phyloP scores from a whole-genome alignment of 2,888 invertebrate species.

The Invenusta paracnida region DNA sequence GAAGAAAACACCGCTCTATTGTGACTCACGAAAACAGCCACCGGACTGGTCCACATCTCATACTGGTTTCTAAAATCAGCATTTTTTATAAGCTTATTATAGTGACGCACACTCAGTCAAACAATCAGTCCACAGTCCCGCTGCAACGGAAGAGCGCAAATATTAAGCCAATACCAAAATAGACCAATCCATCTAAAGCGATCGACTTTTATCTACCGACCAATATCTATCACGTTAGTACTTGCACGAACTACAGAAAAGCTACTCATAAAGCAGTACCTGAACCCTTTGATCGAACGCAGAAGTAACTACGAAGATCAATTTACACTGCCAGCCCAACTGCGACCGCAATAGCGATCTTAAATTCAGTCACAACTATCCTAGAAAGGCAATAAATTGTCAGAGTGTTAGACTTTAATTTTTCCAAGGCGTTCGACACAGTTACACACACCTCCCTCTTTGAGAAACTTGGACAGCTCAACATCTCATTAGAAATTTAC shows the following conservation, averaged over 20 bases:
- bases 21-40: neutral
- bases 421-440: neutral
- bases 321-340: neutral
- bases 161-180: neutral
- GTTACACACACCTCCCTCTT: neutral
- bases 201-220: neutral
- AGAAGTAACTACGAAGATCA: neutral
- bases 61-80: neutral
- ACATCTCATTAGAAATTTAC: slow-evolving; percentile 11
- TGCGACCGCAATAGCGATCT: neutral
- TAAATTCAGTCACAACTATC: slow-evolving; percentile 19
- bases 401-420: neutral
- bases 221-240: neutral
- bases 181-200: neutral
- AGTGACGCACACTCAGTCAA: neutral
- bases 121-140: neutral
- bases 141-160: neutral
- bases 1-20: neutral
- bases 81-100: neutral
- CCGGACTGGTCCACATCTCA: neutral
- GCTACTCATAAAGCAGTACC: neutral
- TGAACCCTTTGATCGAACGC: neutral
- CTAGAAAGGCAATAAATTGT: neutral
- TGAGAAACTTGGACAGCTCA: neutral
- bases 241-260: neutral